Base-by-base conservation (phyloP, 2,888 invertebrate genomes). In the Phaedon cochleariae region DNA sequence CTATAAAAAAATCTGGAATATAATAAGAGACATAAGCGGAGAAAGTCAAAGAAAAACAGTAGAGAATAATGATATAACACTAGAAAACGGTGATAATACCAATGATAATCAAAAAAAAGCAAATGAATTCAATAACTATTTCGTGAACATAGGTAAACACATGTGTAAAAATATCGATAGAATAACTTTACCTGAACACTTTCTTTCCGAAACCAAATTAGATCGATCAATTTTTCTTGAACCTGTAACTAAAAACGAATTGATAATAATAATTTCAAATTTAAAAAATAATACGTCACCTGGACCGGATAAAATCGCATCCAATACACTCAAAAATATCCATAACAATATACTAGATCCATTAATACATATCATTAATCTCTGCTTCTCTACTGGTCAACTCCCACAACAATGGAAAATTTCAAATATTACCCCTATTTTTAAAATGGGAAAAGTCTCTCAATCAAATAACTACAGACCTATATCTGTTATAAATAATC, bases 201-300 rank as follows among this genome's bases (percentile, higher is more conserved):
- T 41, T 41, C 41, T 41, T 6, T 15, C 41, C 41, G 41, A 41
- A 41, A 41, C 41, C 41, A 41, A 41, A 41, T n/a, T 41, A n/a
- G 41, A 41, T 41, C 41, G 41, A 41, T n/a, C 15, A 41, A 41
- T 41, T 41, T 41, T 41, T 41, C 41, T 41, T 41, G 41, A 41
- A 41, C 41, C 15, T 10, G 41, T 37, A 22, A 22, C 22, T 21
- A 55, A 55, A n/a, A 55, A 55, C 41, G 41, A 55, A 55, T 20
- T 55, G 21, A 4, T n/a, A 20, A 22, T 54, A 37, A 54, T 54
- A 10, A 54, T 54, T n/a, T 21, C 34, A 22, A 54, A 54, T 37
- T 22, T 54, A 54, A 54, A 54, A 20, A 37, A 54, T 54, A 54
- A 54, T 37, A 37, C 54, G 21, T 15, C 22, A 54, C 41, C 41